Evolutionary conservation across 2,888 invertebrate species (phyloP).

Genomic region (Noctua janthina): DNA sequence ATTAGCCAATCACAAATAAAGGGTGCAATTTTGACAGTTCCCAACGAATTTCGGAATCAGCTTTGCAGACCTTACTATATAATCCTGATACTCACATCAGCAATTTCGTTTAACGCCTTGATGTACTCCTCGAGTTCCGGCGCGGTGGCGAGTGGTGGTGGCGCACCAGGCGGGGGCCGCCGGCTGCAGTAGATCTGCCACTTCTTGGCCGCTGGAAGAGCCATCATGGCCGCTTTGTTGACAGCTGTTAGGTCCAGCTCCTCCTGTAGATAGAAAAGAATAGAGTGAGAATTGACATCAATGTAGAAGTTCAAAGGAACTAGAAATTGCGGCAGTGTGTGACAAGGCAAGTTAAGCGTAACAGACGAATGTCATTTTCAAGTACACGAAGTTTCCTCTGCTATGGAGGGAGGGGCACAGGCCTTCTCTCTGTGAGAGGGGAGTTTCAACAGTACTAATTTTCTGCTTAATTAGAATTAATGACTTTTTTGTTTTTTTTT

Average conservation of each 20-base stretch:
- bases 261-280: conserved; percentile 90
- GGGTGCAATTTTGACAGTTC: neutral
- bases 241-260: conserved; percentile 98
- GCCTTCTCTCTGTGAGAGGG: neutral
- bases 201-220: conserved; percentile 97
- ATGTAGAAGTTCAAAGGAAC: neutral
- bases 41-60: neutral
- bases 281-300: neutral
- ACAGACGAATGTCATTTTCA: neutral
- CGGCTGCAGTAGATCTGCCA: conserved; percentile 99
- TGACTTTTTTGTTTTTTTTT: neutral
- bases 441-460: neutral
- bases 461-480: neutral
- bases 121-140: conserved; percentile 98
- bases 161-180: conserved; percentile 90
- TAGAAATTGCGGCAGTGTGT: neutral
- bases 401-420: neutral
- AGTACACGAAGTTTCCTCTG: neutral
- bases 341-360: no score
- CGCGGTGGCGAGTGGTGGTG: conserved; percentile 90
- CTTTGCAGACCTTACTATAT: neutral
- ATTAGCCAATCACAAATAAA: neutral
- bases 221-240: conserved; percentile 98
- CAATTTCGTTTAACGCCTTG: conserved; percentile 95
- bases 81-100: conserved; percentile 91